These are phyloP conservation scores for Scalopus aquaticus DNA, from an alignment of 2,113 vertebrate species.

Conservation along the genomic window DNA sequence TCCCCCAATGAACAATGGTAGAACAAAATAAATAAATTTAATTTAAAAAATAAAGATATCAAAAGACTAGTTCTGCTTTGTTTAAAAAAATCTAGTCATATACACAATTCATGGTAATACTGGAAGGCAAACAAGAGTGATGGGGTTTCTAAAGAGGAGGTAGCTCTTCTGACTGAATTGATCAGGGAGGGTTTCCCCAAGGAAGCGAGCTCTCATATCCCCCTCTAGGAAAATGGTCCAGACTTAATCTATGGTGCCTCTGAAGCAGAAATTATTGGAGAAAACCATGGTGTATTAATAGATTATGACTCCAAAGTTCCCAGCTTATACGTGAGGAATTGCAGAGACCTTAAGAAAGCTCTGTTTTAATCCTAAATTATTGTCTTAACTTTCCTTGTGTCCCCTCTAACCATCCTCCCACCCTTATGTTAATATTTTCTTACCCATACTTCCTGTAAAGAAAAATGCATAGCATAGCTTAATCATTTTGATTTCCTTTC, in stretches of 20 bases:
- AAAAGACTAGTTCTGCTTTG: too few species aligned
- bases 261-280: conserved; percentile 32
- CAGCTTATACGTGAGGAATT: neutral
- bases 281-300: neutral
- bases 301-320: neutral
- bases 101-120: neutral
- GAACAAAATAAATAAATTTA: too few species aligned
- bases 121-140: neutral
- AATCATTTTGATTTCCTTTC: conserved; percentile 27
- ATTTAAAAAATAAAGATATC: neutral
- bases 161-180: neutral
- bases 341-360: neutral
- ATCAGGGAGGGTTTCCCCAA: neutral
- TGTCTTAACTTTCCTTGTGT: neutral
- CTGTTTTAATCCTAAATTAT: neutral
- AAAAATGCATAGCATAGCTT: neutral
- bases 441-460: neutral
- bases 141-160: neutral
- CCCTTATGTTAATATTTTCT: neutral
- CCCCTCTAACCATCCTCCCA: neutral
- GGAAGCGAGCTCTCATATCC: neutral
- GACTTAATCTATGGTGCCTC: neutral
- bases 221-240: neutral
- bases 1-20: too few species aligned
- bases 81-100: neutral